Base-by-base conservation (phyloP, 2,888 invertebrate species). In the Fragum fragum region DNA sequence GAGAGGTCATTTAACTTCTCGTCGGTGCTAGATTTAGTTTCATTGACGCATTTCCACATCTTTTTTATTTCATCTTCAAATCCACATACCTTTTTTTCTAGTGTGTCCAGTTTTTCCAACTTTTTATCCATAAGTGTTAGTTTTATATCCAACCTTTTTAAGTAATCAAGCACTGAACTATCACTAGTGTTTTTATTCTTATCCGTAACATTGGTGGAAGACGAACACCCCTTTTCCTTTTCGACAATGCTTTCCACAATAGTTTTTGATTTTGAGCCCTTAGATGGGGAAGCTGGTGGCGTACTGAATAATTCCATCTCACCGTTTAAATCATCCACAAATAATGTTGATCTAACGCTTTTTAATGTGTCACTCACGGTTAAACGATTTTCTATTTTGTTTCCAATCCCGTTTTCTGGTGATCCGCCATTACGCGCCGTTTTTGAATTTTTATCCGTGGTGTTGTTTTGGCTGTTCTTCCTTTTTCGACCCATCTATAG, bases 401-500 rank as follows among this genome's bases (percentile, higher is more conserved):
- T 39, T 39, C 6, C 6, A 39, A 9, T 14, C 39, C 39, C 39
- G 39, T 53, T 53, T 53, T n/a, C 53, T 11, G 53, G 53, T 53
- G 53, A 53, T 53, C 53, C 53, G 53, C 53, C 53, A 53, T 53
- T 53, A 21, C 21, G 53, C 53, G 53, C n/a, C n/a, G 18, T 53
- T 53, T 53, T 53, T 16, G 53, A 53, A 39, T 39, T 39, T 39
- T 39, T 39, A 6, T 39, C 39, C 39, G 39, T 9, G 39, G 7
- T 39, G 14, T 39, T 39, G 6, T 14, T 14, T 14, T 39, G 39
- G 39, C 39, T 39, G 39, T 39, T 39, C 14, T 39, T 39, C 39
- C 39, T 39, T 39, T 39, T 39, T 39, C 14, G 6, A 39, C 39
- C 39, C 39, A 39, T 39, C 14, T 14, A 39, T 39, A 9, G 14